A percentile compares a stretch with the other conserved stretches of the same genome.
These are phyloP conservation scores for Agrenia bidenticulata DNA, from an alignment of 2,888 invertebrate genomes.

Conservation along the genomic window DNA sequence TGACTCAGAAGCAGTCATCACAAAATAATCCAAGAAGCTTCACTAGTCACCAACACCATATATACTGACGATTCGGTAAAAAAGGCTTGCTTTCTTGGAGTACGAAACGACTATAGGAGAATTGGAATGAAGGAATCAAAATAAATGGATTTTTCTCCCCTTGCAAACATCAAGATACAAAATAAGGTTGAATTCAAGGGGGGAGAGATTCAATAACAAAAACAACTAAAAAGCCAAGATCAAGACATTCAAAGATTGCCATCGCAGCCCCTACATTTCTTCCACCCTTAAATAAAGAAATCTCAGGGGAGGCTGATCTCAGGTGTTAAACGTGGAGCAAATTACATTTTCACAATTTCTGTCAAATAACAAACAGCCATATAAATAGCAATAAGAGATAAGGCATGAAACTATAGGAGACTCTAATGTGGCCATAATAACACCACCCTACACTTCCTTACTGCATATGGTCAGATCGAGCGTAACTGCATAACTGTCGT, in stretches of 20 bases:
- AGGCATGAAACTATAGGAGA: no score
- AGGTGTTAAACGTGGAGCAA: conserved; percentile 52
- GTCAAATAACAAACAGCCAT: conserved; percentile 37
- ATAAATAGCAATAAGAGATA: conserved; percentile 13
- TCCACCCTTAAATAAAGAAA: conserved; percentile 45
- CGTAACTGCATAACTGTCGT: no score
- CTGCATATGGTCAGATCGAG: no score
- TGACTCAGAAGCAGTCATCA: no score
- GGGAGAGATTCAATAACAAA: conserved; percentile 8
- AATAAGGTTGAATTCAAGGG: conserved; percentile 21
- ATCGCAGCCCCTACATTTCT: conserved; percentile 41
- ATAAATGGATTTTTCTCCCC: conserved; percentile 7
- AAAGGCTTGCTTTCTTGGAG: no score
- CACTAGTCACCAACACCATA: no score
- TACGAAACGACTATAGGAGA: no score
- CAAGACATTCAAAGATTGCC: conserved; percentile 45
- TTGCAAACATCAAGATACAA: conserved; percentile 18
- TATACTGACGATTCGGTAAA: no score
- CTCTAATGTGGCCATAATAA: no score
- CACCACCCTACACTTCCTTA: no score
- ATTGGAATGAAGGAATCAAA: background rate
- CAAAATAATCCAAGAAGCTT: no score
- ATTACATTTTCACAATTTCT: conserved; percentile 52
- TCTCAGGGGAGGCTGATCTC: conserved; percentile 47
- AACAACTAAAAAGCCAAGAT: conserved; percentile 33